Conservation (phyloP, 2,797 vertebrate genomes). For the Pristis pectinata region DNA sequence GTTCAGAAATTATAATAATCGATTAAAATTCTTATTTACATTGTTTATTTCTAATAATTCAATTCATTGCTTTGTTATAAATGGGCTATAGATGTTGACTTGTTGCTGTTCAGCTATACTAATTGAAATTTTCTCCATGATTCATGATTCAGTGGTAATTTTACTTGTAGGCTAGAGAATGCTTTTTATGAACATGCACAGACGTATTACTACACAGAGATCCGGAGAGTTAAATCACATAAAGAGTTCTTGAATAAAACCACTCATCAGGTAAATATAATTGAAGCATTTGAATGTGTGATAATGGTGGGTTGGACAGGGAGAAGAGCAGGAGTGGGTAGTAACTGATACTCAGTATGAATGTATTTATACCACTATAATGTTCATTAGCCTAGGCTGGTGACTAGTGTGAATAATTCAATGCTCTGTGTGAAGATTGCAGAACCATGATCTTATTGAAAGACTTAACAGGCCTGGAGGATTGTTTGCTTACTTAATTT, state of each 20-base stretch:
- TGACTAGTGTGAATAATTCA: neutral
- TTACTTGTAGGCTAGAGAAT: slow-evolving; percentile 79
- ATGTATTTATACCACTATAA: neutral
- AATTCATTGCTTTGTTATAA: neutral
- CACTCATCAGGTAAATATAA: slow-evolving; percentile 80
- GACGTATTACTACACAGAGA: slow-evolving; percentile 95
- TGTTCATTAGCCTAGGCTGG: neutral
- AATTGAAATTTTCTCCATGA: neutral
- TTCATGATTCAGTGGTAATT: neutral
- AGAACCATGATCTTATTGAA: no score
- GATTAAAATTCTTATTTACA: neutral
- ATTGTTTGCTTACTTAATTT: no score
- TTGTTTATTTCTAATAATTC: neutral
- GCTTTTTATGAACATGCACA: slow-evolving; percentile 97
- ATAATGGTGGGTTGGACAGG: neutral
- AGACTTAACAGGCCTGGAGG: no score
- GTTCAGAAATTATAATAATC: neutral
- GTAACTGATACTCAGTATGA: neutral
- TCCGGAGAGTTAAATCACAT: slow-evolving; percentile 92
- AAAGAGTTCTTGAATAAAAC: slow-evolving; percentile 99
- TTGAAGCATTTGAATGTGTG: no score
- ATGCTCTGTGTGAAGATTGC: no score
- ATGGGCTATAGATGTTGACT: neutral
- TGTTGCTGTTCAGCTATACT: neutral
- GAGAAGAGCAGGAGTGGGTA: neutral